Evolutionary conservation across 1,140 invertebrate genomes (phyloP), one percentile per base, ranked within the genome.

Genomic region (Helicoverpa zea): DNA sequence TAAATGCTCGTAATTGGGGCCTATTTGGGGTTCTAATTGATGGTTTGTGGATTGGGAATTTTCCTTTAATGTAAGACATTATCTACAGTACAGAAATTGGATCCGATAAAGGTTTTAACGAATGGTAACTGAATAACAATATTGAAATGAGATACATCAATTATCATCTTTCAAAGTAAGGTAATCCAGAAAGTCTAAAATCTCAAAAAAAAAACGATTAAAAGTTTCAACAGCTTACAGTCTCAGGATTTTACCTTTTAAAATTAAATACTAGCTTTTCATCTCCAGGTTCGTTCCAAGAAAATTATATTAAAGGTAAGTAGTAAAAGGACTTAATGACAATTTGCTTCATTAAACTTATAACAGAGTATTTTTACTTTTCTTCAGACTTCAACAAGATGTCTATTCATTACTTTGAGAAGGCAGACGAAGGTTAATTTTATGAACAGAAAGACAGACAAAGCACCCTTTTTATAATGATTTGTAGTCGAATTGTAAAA

Each of bases 261-360:
- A 7, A 43, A 30, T 30, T 29, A 59, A 59, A 59, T 59, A 29
- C 13, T 59, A 13, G 18, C 23, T 18, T 23, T 2, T 29, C 11
- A 23, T 59, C 12, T 29, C 18, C 58, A 59, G 18, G 10, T 29
- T 12, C 58, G 11, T 59, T 29, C 18, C 23, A 12, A 58, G 30
- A 64, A 64, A 7, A 64, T 35, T 2, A 35, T 35, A 43, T 64
- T 43, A 64, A 35, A 14, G 35, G 61, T 43, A 64, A 64, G 61
- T 11, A 47, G 30, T 13, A 64, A 64, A 64, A 43, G 35, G 29
- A 64, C 30, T 64, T 64, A 64, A 64, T 64, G 35, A 16, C 61
- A 64, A 64, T 35, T 64, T 64, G 30, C 9, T 64, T 64, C 61
- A 64, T 43, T 64, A 7, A 64, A 64, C 5, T 14, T n/a, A 7